Base-by-base conservation (phyloP, 30 jellyfish, hydroid and myxozoan species). In the Turritopsis dohrnii region DNA sequence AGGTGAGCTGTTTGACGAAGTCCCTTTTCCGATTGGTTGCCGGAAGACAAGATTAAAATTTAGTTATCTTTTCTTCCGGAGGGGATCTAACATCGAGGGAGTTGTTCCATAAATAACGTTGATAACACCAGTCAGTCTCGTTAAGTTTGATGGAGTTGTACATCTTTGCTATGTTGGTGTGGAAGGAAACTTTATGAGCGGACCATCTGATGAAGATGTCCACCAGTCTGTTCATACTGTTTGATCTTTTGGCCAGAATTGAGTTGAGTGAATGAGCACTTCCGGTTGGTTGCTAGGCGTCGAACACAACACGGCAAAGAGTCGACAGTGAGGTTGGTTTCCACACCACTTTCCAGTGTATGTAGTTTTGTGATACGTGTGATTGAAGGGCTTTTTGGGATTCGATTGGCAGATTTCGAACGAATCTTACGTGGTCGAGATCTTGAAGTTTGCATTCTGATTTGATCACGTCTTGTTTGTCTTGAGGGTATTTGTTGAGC, bases 401-500 rank as follows among this genome's bases (percentile, higher is more conserved):
- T 66, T 66, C 17, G 7, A 17, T 7, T 17, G 76, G 76, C 8
- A 66, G 17, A 66, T 66, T 66, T 7, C 76, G 76, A 66, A 66
- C 76, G 17, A 66, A 66, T 1, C 17, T 17, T 3, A 66, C 76
- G 76, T 66, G 76, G 4, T 17, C 76, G 17, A 66, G 76, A 26
- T 66, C 76, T 66, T 66, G 76, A 26, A 66, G 76, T 66, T 66
- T 66, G 17, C 76, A 17, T 66, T 66, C 76, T 4, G 76, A 66
- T 25, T 66, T 66, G 76, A 66, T 66, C 27, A 66, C 76, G 29
- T 66, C 76, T 66, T 66, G 76, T 17, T 66, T 66, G 17, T 66
- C 76, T 17, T 7, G 17, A 3, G 28, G 29, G 17, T 66, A 17
- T 17, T 66, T 66, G 76, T 66, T 17, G 76, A 66, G 27, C 8